Evolutionary conservation across 2,888 invertebrate species (phyloP).

Genomic region (Philhelius pedissequus): DNA sequence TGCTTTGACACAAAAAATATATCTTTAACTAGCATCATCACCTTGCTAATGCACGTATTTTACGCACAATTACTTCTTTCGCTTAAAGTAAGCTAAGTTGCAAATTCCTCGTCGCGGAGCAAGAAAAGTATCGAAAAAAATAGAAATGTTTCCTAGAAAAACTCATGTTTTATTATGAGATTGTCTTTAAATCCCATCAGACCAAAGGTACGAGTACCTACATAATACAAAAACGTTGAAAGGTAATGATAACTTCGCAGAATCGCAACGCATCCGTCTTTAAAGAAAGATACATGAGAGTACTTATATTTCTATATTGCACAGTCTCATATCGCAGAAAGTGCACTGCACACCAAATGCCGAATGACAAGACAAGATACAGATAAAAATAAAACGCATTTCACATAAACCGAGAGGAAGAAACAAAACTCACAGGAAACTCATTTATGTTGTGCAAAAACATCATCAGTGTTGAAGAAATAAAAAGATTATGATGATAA

Average conservation of each 20-base stretch:
- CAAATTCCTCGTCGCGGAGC: neutral
- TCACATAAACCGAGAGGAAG: conserved; percentile 10
- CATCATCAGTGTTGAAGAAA: conserved; percentile 12
- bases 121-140: neutral
- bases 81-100: neutral
- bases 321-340: conserved; percentile 33
- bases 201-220: neutral
- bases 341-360: conserved; percentile 21
- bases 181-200: conserved; percentile 30
- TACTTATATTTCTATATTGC: conserved; percentile 32
- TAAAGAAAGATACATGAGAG: neutral
- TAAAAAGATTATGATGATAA: neutral
- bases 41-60: conserved; percentile 12
- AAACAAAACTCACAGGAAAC: conserved; percentile 58
- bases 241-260: conserved; percentile 34
- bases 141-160: conserved; percentile 26
- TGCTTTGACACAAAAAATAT: neutral
- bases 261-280: conserved; percentile 24
- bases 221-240: neutral
- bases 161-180: conserved; percentile 46
- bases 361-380: neutral
- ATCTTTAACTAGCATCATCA: conserved; percentile 5
- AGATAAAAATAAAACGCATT: conserved; percentile 14
- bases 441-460: conserved; percentile 64
- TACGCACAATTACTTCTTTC: conserved; percentile 5